Evolutionary conservation across 1,140 invertebrate genomes (phyloP).

Genomic region (Ceratitis capitata): DNA sequence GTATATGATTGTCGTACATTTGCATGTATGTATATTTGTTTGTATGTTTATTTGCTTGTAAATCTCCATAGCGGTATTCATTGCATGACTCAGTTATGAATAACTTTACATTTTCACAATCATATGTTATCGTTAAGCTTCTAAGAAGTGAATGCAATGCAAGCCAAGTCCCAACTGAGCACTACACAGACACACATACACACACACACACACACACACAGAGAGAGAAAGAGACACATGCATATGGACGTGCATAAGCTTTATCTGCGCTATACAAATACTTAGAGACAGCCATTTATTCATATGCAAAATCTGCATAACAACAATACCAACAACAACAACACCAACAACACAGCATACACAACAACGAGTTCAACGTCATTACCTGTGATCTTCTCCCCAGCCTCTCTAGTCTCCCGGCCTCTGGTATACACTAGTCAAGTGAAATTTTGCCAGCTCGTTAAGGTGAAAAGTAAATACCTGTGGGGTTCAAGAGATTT

Average conservation of each 20-base stretch:
- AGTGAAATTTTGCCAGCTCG: neutral
- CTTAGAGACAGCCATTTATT: neutral
- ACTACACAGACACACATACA: neutral
- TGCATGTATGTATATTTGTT: too few species aligned
- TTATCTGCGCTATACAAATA: neutral
- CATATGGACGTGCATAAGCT: neutral
- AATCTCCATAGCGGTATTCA: neutral
- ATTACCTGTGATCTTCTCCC: too few species aligned
- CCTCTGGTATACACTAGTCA: neutral
- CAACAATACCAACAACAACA: neutral
- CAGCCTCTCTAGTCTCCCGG: neutral
- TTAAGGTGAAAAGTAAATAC: slow-evolving; percentile 36
- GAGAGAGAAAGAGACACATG: too few species aligned
- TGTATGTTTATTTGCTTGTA: neutral
- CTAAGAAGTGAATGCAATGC: slow-evolving; percentile 17
- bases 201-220: neutral
- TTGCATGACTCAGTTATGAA: slow-evolving; percentile 17
- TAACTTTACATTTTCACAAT: neutral
- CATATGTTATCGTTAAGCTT: slow-evolving; percentile 16
- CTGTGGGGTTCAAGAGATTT: slow-evolving; percentile 27
- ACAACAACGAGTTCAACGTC: neutral
- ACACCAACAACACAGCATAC: too few species aligned
- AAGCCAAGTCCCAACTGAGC: neutral
- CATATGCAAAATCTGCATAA: slow-evolving; percentile 33
- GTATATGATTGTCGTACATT: neutral